Evolutionary conservation across 2,113 vertebrate species (phyloP).

Genomic region (Nothobranchius kuhntae): DNA sequence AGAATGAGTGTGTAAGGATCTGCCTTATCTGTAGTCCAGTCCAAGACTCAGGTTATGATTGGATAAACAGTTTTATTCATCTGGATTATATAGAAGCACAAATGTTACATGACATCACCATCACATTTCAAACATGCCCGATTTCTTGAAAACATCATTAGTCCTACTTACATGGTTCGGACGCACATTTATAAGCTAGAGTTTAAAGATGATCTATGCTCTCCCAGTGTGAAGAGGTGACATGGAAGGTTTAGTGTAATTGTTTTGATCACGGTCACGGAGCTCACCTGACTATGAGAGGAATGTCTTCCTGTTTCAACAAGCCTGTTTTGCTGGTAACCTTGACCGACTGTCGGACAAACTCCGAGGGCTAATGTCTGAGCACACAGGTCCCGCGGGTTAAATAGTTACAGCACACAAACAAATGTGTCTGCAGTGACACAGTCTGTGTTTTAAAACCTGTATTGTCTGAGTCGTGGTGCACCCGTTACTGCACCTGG

Average conservation of each 20-base stretch:
- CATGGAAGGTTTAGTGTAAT: slow-evolving; percentile 36
- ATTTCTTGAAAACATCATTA: slow-evolving; percentile 14
- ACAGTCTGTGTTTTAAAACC: slow-evolving; percentile 13
- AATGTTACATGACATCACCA: slow-evolving; percentile 24
- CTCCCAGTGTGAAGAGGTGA: slow-evolving; percentile 38
- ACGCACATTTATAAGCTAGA: neutral
- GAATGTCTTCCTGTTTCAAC: slow-evolving; percentile 76
- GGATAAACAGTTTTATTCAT: slow-evolving; percentile 36
- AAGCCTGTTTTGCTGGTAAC: slow-evolving; percentile 57
- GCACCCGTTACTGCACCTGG: slow-evolving; percentile 33
- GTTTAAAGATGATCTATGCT: neutral
- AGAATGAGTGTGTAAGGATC: no score
- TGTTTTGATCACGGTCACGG: slow-evolving; percentile 54
- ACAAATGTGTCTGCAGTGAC: slow-evolving; percentile 3
- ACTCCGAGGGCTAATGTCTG: slow-evolving; percentile 19
- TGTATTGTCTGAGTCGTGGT: neutral
- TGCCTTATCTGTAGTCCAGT: no score
- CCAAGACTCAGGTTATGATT: slow-evolving; percentile 21
- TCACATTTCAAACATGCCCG: slow-evolving; percentile 19
- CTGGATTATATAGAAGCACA: slow-evolving; percentile 29
- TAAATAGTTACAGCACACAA: slow-evolving; percentile 45
- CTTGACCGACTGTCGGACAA: slow-evolving; percentile 64
- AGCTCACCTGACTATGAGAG: slow-evolving; percentile 65
- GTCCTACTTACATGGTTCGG: neutral
- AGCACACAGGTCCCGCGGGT: slow-evolving; percentile 28